Evolutionary conservation across 2,888 invertebrate genomes (phyloP).

Genomic region (Saturnia pavonia): DNA sequence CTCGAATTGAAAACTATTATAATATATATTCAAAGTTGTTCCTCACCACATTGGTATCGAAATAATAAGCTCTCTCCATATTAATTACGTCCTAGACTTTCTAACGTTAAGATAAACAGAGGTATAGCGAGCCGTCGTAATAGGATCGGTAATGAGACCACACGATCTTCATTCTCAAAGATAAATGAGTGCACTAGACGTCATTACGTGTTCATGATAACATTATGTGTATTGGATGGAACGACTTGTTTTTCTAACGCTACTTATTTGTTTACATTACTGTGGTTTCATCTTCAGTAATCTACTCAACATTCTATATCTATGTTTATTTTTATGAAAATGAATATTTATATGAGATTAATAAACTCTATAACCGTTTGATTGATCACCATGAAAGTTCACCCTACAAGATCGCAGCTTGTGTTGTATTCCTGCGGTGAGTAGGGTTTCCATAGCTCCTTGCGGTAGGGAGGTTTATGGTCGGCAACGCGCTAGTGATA

Average conservation of each 20-base stretch:
- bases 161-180: conserved; percentile 57
- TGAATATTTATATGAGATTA: too few species aligned
- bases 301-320: not conserved
- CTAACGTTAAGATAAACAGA: conserved; percentile 66
- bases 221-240: conserved; percentile 30
- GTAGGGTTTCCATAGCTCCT: too few species aligned
- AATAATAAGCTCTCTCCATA: conserved; percentile 75
- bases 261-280: conserved; percentile 13
- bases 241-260: conserved; percentile 16
- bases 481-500: too few species aligned
- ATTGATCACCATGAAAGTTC: too few species aligned
- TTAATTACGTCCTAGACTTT: conserved; percentile 76
- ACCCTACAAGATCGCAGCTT: too few species aligned
- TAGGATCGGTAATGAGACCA: conserved; percentile 59
- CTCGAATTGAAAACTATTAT: conserved; percentile 52
- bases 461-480: too few species aligned
- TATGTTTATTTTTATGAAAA: too few species aligned
- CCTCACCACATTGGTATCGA: conserved; percentile 51
- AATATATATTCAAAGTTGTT: conserved; percentile 51
- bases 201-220: conserved; percentile 41
- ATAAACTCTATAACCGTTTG: too few species aligned
- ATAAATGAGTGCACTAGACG: conserved; percentile 52
- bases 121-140: conserved; percentile 44
- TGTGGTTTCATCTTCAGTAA: conserved; percentile 14
- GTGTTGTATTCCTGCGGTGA: too few species aligned